These are phyloP conservation scores for Heliconius ethilla DNA, from an alignment of 2,888 invertebrate species.

Conservation along the genomic window DNA sequence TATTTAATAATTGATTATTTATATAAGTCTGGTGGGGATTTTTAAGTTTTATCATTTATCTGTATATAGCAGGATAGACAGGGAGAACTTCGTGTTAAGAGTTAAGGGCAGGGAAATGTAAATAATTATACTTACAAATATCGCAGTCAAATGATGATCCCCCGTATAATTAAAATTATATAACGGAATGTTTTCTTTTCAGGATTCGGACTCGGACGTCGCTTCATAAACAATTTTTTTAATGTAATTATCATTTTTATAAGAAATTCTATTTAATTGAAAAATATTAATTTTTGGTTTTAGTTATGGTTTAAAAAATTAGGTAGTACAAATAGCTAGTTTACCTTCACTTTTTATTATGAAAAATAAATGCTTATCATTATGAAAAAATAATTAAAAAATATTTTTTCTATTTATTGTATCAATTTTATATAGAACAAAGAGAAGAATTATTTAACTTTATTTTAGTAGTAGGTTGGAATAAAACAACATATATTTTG, in stretches of 20 bases:
- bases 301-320: no score
- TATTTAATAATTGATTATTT: no score
- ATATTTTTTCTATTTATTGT: neutral
- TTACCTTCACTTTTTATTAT: no score
- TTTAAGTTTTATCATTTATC: no score
- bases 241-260: neutral
- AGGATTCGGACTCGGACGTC: conserved; percentile 1
- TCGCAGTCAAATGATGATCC: neutral
- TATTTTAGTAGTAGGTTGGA: conserved; percentile 34
- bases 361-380: no score
- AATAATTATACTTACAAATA: neutral
- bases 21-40: no score
- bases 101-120: no score
- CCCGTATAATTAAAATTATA: no score
- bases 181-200: neutral
- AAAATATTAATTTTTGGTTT: neutral
- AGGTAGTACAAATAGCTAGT: no score
- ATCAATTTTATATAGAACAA: neutral
- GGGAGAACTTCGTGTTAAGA: no score
- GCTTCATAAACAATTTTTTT: neutral
- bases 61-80: no score
- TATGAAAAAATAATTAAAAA: no score
- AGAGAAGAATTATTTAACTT: neutral
- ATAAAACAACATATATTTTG: conserved; percentile 54
- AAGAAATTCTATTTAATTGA: neutral